Evolutionary conservation across 1,140 invertebrate species (phyloP), one percentile per base, ranked within the genome.

Genomic region (Eubasilissa regina): DNA sequence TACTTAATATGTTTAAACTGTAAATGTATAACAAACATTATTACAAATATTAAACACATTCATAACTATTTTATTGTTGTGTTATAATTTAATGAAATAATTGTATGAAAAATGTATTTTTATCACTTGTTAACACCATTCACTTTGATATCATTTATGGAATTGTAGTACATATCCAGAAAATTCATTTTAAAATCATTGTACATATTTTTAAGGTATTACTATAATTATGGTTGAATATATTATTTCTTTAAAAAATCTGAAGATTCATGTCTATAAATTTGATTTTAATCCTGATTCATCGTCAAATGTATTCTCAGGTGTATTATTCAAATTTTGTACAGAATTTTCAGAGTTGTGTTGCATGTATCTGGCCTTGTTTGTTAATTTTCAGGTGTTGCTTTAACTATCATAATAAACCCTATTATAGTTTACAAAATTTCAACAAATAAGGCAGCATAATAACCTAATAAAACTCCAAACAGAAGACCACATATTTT

Each of bases 101-200:
- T 51, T 51, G 11, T 21, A 12, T 70, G 44, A 70, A 70, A 25
- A 64, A 51, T 51, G 35, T 13, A 64, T 19, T 19, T 58, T 64
- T 64, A 64, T 70, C 66, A 70, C 66, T 70, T 12, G 66, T 70
- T 70, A 70, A 70, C 45, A 35, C 15, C 58, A 56, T 35, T 25
- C 58, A 62, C 58, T 62, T 62, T 17, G 4, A 60, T 60, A 35
- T 62, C 13, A 35, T 62, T 62, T 62, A 62, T 62, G 10, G 13
- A 62, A 62, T 62, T 62, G 25, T 35, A 35, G 25, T 35, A 35
- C 25, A 35, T 35, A 35, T 62, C 25, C 15, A 62, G 12, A 25
- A 62, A 56, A 56, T 56, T 15, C 17, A 15, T 15, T n/a, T 56
- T 56, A 35, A 35, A 35, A 3, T 6, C 25, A 56, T 56, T n/a